Evolutionary conservation across 2,888 invertebrate species (phyloP).

Genomic region (Drosophila cyrtoloma): DNA sequence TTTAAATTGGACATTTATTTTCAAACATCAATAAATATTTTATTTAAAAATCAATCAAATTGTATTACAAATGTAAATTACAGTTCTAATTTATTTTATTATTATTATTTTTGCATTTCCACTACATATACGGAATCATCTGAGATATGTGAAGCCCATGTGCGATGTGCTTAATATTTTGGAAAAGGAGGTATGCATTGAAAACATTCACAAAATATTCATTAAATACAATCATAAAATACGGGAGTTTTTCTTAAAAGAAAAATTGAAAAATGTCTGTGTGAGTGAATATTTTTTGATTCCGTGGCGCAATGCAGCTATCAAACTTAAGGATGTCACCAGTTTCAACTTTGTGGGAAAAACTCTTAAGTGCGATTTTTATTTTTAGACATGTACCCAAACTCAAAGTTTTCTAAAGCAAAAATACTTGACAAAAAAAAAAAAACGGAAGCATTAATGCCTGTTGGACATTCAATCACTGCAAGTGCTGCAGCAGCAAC

Average conservation of each 20-base stretch:
- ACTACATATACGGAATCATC: background rate
- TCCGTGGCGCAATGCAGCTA: constrained; percentile 26
- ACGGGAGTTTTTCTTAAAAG: accelerated
- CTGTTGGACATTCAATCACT: constrained; percentile 67
- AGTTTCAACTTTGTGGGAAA: background rate
- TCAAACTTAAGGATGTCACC: constrained; percentile 7
- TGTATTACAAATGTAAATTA: background rate
- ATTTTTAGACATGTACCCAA: constrained; percentile 3
- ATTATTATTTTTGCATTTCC: background rate
- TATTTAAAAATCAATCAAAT: background rate
- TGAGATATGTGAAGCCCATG: constrained; percentile 39
- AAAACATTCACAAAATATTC: no score
- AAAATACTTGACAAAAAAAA: constrained; percentile 16
- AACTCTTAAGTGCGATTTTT: constrained; percentile 47
- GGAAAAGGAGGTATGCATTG: constrained; percentile 67
- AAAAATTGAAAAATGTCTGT: background rate
- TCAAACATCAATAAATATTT: background rate
- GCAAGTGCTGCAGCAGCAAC: constrained; percentile 50
- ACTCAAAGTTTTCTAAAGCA: constrained; percentile 26
- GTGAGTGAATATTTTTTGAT: background rate
- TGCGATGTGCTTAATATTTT: constrained; percentile 80
- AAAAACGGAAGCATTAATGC: constrained; percentile 25
- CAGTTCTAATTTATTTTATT: background rate
- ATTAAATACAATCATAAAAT: no score
- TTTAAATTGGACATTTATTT: background rate